Percentiles rank a stretch among this genome's conserved stretches.
Evolutionary conservation across 1,140 invertebrate species (phyloP).

Genomic region (Thaumetopoea pityocampa): DNA sequence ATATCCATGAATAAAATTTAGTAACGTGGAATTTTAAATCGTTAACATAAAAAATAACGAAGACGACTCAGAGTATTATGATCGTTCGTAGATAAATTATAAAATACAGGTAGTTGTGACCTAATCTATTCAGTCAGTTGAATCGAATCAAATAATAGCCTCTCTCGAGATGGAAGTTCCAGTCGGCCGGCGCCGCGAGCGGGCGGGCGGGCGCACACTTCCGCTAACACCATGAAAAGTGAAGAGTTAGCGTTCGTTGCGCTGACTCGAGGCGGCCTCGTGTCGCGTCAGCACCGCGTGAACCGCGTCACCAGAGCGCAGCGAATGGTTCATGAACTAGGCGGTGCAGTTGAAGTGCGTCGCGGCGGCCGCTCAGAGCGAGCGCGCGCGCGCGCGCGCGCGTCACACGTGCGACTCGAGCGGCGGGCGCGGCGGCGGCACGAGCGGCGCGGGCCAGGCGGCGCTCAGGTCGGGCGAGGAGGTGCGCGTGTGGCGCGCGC

Average conservation of each 20-base stretch:
- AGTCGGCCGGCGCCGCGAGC: conserved; percentile 23
- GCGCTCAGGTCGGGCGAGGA: conserved; percentile 65
- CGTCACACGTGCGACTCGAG: conserved; percentile 71
- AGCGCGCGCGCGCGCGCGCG: neutral
- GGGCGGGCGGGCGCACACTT: too few species aligned
- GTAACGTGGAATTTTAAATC: conserved; percentile 21
- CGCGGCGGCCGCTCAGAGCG: neutral
- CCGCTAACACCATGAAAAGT: too few species aligned
- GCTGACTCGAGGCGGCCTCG: too few species aligned
- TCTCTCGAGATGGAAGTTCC: conserved; percentile 54
- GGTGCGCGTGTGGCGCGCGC: conserved; percentile 66
- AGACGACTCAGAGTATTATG: conserved; percentile 54
- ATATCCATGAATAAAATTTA: conserved; percentile 18
- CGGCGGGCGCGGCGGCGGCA: conserved; percentile 56
- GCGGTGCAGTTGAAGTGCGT: neutral
- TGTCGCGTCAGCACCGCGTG: neutral
- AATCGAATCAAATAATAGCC: conserved; percentile 72
- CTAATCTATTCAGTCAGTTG: conserved; percentile 74
- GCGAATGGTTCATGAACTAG: neutral
- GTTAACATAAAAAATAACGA: conserved; percentile 24
- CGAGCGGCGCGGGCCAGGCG: conserved; percentile 44
- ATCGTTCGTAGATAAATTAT: conserved; percentile 35
- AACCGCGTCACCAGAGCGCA: neutral
- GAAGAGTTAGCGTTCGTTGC: too few species aligned
- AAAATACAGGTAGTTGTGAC: conserved; percentile 53